Evolutionary conservation across 2,888 invertebrate species (phyloP).

Genomic region (Parnassius glacialis): DNA sequence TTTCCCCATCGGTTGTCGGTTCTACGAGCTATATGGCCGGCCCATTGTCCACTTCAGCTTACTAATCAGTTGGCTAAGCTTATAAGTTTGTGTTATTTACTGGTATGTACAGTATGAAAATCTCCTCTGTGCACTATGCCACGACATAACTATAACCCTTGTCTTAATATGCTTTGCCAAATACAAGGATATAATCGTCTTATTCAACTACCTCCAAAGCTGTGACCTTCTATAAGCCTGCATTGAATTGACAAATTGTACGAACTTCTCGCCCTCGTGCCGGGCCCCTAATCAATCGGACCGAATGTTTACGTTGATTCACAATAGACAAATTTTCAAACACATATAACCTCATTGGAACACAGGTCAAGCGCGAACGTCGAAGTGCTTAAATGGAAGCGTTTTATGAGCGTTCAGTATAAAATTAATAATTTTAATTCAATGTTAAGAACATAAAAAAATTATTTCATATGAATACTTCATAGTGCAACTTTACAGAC

Average conservation of each 20-base stretch:
- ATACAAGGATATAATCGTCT: not conserved
- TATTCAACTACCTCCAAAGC: not conserved
- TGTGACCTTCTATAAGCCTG: conserved; percentile 14
- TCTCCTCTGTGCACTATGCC: too few relatives aligned
- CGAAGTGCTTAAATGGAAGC: conserved; percentile 1
- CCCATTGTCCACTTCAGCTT: too few relatives aligned
- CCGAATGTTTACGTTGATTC: conserved; percentile 2
- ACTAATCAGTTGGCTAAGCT: too few relatives aligned
- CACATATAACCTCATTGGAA: not conserved
- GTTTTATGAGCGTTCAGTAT: not conserved
- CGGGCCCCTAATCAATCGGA: conserved; percentile 5
- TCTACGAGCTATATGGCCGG: too few relatives aligned
- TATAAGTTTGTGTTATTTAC: too few relatives aligned
- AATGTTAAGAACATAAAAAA: not conserved
- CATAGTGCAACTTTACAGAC: too few relatives aligned
- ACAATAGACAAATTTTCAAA: conserved; percentile 9
- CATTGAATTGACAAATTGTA: conserved; percentile 16
- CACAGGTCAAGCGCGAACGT: conserved; percentile 6
- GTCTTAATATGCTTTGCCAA: not conserved
- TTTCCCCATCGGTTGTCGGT: too few relatives aligned
- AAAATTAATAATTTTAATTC: not conserved
- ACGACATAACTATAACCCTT: too few relatives aligned
- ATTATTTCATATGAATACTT: not conserved
- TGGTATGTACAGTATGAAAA: too few relatives aligned
- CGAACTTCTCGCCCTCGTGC: not conserved